Conservation (phyloP, 2,113 vertebrate genomes). For the Brachypodius melanocephalos region DNA sequence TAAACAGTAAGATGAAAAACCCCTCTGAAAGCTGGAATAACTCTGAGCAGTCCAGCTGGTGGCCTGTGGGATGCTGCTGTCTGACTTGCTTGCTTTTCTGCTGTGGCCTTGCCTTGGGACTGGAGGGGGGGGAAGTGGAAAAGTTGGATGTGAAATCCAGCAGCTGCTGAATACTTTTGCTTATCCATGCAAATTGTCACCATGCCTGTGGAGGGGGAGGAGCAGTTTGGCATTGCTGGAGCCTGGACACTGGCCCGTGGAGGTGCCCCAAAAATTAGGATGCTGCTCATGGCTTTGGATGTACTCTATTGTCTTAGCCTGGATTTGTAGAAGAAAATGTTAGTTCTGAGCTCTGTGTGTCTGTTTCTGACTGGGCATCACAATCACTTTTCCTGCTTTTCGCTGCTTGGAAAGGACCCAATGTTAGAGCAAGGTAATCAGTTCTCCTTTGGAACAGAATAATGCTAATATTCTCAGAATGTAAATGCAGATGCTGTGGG, state of each 20-base stretch:
- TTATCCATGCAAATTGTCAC: not conserved
- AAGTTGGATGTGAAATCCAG: not conserved
- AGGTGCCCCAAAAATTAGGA: not conserved
- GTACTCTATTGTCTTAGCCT: not conserved
- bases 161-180: slow-evolving; percentile 6
- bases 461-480: not conserved
- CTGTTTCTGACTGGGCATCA: not conserved
- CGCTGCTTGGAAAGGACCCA: not conserved
- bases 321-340: not conserved
- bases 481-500: not conserved
- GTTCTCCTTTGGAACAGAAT: not conserved
- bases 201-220: rapidly evolving
- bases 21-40: not conserved
- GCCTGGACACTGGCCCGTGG: rapidly evolving
- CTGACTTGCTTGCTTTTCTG: not conserved
- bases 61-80: not conserved
- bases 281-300: not conserved
- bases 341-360: not conserved
- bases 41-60: not conserved
- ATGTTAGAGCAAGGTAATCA: not conserved
- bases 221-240: not conserved
- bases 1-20: not conserved
- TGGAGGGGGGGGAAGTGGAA: not conserved
- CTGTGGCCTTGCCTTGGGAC: not conserved
- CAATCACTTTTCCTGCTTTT: not conserved